Evolutionary conservation across 1,140 invertebrate genomes (phyloP), one percentile per base, ranked within the genome.

Genomic region (Zaprionus ghesquierei): DNA sequence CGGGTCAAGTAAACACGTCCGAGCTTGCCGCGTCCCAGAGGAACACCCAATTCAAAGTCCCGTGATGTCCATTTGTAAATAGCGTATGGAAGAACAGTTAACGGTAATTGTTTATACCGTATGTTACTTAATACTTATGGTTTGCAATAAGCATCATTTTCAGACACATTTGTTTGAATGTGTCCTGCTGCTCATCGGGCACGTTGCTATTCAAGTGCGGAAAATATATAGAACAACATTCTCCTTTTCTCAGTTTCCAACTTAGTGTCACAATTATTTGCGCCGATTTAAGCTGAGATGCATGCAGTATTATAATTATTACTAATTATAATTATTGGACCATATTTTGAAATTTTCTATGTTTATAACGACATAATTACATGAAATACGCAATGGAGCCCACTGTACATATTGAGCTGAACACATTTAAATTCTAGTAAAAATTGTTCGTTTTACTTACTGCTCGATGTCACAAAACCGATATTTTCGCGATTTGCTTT

Each of bases 1-100:
- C 97, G 94, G 0, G 98, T 98, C n/a, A 99, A 92, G 90, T 96
- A 98, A 8, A 98, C 98, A 82, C 97, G 94, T 1, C 98, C 97
- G 92, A 98, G 98, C 93, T 98, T 98, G 10, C 98, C 98, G 92
- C 96, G 94, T 0, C 98, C 97, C 33, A 98, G 90, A 6, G 95
- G 95, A 71, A 94, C 94, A 4, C 97, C 98, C 70, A 98, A 93
- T 75, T 98, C 96, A 93, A 98, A 98, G 92, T 98, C 96, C 56
- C 94, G 92, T 2, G 96, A 90, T 6, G 92, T 93, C 96, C 96
- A 97, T 71, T 94, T 92, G 74, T 96, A 95, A n/a, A 96, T 96
- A n/a, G 5, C 0, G 8, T 23, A 12, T 22, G 1, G 0, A 0
- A 15, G 9, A 49, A 22, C 2, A n/a, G 8, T 18, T 4, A 12